Evolutionary conservation across 2,113 vertebrate genomes (phyloP).

Genomic region (Laticauda laticaudata): DNA sequence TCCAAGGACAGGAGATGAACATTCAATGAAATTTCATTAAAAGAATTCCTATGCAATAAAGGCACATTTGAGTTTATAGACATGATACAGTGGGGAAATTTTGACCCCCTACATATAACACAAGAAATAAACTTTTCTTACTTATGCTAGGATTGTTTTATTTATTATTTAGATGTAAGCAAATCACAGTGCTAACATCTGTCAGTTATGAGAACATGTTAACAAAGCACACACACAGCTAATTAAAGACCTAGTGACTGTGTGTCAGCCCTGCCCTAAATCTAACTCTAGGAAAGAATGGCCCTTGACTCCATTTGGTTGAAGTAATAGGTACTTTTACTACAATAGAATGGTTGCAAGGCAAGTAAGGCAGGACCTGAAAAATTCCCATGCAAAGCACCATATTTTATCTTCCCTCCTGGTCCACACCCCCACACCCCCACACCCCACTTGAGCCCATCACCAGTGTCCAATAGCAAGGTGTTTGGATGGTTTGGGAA

Average conservation of each 20-base stretch:
- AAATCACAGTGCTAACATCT: slow-evolving; percentile 1
- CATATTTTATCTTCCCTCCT: not conserved
- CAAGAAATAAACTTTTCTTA: slow-evolving; percentile 41
- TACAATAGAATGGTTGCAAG: not conserved
- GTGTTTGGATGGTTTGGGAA: not conserved
- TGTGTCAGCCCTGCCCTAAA: not conserved
- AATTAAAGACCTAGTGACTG: not conserved
- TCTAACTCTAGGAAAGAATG: not conserved
- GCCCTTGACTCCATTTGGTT: not conserved
- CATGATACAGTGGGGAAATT: slow-evolving; percentile 35
- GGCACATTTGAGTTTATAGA: not conserved
- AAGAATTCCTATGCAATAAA: not conserved
- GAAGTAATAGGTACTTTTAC: not conserved
- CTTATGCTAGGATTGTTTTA: slow-evolving; percentile 6
- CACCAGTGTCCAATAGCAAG: not conserved
- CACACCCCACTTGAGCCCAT: not conserved
- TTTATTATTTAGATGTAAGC: slow-evolving; percentile 18
- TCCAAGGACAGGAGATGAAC: slow-evolving; percentile 28
- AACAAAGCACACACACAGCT: not conserved
- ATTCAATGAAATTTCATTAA: slow-evolving; percentile 20
- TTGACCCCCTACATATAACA: not conserved
- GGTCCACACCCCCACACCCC: not conserved
- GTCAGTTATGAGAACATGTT: not conserved
- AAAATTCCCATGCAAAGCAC: not conserved
- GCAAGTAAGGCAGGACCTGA: not conserved